phyloP scores from a whole-genome alignment of 2,888 invertebrate genomes.

The Hipparchia sbordonii region DNA sequence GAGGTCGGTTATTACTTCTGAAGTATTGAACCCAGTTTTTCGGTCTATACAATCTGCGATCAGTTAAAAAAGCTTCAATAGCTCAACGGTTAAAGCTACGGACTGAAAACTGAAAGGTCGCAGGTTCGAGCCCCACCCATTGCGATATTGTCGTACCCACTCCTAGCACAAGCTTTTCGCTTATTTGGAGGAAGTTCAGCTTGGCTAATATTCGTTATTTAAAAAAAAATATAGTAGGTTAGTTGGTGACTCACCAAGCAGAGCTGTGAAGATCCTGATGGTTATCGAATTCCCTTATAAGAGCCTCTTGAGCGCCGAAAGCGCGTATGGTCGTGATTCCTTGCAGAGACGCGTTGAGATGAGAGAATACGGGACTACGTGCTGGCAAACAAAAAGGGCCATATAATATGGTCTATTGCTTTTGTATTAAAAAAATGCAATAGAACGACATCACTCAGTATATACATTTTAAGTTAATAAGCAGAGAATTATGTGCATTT shows the following conservation, averaged over 20 bases:
- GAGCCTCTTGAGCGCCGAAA: constrained; percentile 90
- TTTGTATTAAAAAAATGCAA: not conserved
- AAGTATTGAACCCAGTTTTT: no score
- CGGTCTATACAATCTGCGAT: no score
- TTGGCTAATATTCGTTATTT: no score
- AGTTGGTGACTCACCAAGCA: constrained; percentile 85
- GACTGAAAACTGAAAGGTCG: no score
- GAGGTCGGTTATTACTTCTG: no score
- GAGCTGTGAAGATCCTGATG: constrained; percentile 94
- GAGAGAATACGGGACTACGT: constrained; percentile 97
- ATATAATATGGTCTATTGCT: not conserved
- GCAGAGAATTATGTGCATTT: not conserved
- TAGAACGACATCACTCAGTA: constrained; percentile 11
- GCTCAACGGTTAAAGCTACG: no score
- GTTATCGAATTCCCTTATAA: constrained; percentile 90
- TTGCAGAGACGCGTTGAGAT: constrained; percentile 93
- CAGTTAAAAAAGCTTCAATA: no score
- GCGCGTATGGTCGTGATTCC: constrained; percentile 96
- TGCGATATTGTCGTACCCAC: no score
- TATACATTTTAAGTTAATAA: not conserved
- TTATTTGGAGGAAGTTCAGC: no score
- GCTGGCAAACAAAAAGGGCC: constrained; percentile 75
- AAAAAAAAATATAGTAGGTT: not conserved
- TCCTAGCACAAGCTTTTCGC: no score
- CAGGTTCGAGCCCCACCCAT: no score